Evolutionary conservation across 2,888 invertebrate species (phyloP).

Genomic region (Philereme vetulata): DNA sequence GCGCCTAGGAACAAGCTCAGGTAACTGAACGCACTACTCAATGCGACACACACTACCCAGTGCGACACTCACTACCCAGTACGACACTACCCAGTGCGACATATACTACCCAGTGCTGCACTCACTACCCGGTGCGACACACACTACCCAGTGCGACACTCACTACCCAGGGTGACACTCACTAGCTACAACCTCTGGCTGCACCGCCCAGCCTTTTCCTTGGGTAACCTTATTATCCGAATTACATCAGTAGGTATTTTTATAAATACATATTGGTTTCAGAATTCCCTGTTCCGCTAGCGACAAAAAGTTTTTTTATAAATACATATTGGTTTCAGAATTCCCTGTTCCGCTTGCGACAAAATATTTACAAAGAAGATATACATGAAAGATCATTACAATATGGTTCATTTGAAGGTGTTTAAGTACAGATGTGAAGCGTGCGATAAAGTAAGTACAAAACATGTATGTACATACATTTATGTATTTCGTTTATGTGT

Average conservation of each 20-base stretch:
- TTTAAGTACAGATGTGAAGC: slow-evolving; percentile 57
- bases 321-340: slow-evolving; percentile 40
- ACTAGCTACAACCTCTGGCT: too few relatives aligned
- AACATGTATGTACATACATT: not conserved
- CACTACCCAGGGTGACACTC: not conserved
- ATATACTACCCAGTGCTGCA: too few relatives aligned
- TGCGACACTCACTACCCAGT: too few relatives aligned
- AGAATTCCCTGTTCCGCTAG: slow-evolving; percentile 65
- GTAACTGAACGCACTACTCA: slow-evolving; percentile 28
- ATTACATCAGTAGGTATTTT: slow-evolving; percentile 40
- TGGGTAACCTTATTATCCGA: too few relatives aligned
- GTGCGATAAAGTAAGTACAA: slow-evolving; percentile 57
- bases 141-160: too few relatives aligned
- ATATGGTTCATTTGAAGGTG: slow-evolving; percentile 55
- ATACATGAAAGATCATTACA: slow-evolving; percentile 65
- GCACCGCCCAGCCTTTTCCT: too few relatives aligned
- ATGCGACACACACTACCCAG: too few relatives aligned
- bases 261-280: not conserved
- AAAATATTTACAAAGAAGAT: slow-evolving; percentile 59
- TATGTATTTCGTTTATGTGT: too few relatives aligned
- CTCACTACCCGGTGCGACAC: too few relatives aligned
- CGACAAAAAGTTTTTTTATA: slow-evolving; percentile 60
- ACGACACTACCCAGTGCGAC: too few relatives aligned
- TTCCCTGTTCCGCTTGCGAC: slow-evolving; percentile 63
- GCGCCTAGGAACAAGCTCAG: slow-evolving; percentile 31